Evolutionary conservation across 2,797 vertebrate genomes (phyloP), one percentile per base, ranked within the genome.

Genomic region (Alauda arvensis): DNA sequence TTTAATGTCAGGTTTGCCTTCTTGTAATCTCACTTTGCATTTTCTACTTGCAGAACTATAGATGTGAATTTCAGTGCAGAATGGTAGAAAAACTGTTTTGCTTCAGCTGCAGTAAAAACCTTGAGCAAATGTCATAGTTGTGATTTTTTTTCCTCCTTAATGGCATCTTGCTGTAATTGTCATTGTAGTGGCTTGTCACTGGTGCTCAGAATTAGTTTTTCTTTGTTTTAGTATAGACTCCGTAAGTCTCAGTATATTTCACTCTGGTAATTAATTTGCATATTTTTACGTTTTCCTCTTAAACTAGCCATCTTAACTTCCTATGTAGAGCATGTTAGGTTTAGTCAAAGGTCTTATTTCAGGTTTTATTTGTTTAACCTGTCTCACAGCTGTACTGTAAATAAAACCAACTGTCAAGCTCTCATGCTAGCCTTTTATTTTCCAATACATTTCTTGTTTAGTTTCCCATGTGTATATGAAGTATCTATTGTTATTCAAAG

Each of bases 291-390:
- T 70, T 92, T 78, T 84, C 4, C 10, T 86, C 29, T 81, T 83
- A 42, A 86, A 72, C 24, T 62, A n/a, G 6, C 14, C 21, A 5
- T 23, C 11, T 65, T 51, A 67, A 43, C 45, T n/a, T 88, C 15
- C 14, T 48, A 0, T 39, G 21, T 45, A 49, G 45, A 70, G 24
- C 34, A 28, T 63, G 26, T 55, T 80, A 76, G 31, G 13, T 75
- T 78, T 61, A 85, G 45, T 49, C 59, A 63, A 51, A 79, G 29
- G 24, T 80, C 28, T 82, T 83, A 45, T 7, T 66, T 90, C 31
- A 69, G 45, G 46, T 74, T 42, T 86, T 86, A 46, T 11, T 91
- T 89, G 49, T 87, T 92, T 79, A 87, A 66, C 45, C 23, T 83
- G 28, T 65, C 25, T 77, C 45, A 60, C n/a, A 69, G 37, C 40